Evolutionary conservation across 1,140 invertebrate species (phyloP), one percentile per base, ranked within the genome.

Genomic region (Gonioctena quinquepunctata): DNA sequence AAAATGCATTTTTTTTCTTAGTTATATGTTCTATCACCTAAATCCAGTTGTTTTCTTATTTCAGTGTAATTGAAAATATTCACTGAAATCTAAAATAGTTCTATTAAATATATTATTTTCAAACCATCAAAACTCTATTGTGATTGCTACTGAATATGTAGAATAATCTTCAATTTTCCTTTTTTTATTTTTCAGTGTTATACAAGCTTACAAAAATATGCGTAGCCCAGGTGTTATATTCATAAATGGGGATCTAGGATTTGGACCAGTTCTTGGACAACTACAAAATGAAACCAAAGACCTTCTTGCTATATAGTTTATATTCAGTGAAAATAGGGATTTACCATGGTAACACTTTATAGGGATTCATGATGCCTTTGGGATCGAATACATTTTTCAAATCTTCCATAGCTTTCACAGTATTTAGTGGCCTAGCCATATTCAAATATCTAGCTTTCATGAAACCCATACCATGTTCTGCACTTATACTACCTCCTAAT

Each of bases 401-500:
- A 33, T 91, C 83, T 21, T 87, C 88, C 96, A 98, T 99, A 0
- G 96, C 83, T 3, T 86, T 73, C 11, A 98, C 88, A 1, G 92
- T 89, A 22, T 89, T 86, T 5, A 84, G 56, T 27, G 90, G 88
- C 85, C 97, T 97, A 28, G 91, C 93, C 81, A 92, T 91, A 68
- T 90, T 88, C 13, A 99, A 88, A 84, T 91, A 96, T 68, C 95
- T 87, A 19, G 90, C 89, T 80, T 99, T 99, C 33, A 93, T 88
- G 75, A 96, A 93, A 1, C 96, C 97, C 19, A 99, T 90, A 0
- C 97, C 97, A 84, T 99, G 97, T 83, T 99, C 97, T 1, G 96
- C 96, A 81, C 95, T 97, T 6, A 99, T 90, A 76, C 96, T 98
- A 8, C 97, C 97, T 3, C 88, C 88, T 21, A 91, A 76, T 70